These are phyloP conservation scores for Corydoras maculifer DNA, from an alignment of 2,113 vertebrate species.

Conservation along the genomic window DNA sequence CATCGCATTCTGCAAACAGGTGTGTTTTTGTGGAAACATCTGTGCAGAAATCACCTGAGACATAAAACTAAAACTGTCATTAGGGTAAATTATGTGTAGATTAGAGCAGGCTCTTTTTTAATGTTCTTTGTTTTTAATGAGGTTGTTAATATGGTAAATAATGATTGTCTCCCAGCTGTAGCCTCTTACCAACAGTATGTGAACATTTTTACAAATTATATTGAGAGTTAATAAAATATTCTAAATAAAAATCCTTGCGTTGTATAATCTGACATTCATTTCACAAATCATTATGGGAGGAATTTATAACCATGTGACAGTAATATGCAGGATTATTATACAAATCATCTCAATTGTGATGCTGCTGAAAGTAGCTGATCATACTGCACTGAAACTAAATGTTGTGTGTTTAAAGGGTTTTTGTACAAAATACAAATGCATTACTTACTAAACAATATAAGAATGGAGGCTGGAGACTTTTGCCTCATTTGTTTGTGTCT, in stretches of 20 bases:
- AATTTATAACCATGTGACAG: too few relatives aligned
- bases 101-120: slow-evolving; percentile 66
- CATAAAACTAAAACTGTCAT: slow-evolving; percentile 58
- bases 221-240: slow-evolving; percentile 65
- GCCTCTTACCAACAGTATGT: slow-evolving; percentile 58
- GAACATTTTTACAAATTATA: slow-evolving; percentile 52
- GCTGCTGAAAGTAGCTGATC: too few relatives aligned
- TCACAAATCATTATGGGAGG: too few relatives aligned
- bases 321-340: too few relatives aligned
- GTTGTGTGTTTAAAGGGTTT: too few relatives aligned
- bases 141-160: slow-evolving; percentile 76
- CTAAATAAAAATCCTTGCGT: slow-evolving; percentile 33
- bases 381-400: too few relatives aligned
- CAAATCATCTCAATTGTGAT: too few relatives aligned
- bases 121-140: slow-evolving; percentile 47
- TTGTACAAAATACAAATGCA: too few relatives aligned
- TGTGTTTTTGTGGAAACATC: slow-evolving; percentile 40
- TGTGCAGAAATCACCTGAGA: slow-evolving; percentile 31
- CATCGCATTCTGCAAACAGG: neutral
- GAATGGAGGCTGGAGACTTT: too few relatives aligned
- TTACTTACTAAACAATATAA: too few relatives aligned
- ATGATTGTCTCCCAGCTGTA: slow-evolving; percentile 68
- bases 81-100: slow-evolving; percentile 55
- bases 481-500: too few relatives aligned
- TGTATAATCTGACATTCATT: too few relatives aligned